Conservation (phyloP, 2,888 invertebrate species). For the Epistrophe eligans region DNA sequence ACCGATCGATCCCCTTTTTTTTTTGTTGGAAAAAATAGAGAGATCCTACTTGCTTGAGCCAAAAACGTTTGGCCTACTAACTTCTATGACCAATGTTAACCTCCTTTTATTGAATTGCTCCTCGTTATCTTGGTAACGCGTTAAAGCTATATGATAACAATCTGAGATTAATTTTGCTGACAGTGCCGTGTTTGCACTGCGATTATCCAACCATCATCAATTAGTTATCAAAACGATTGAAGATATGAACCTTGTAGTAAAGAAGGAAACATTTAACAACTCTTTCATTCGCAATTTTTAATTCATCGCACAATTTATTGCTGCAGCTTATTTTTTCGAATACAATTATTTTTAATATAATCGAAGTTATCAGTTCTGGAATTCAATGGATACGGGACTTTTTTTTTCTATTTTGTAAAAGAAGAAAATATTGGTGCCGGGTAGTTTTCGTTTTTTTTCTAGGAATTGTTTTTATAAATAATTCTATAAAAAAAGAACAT, state of each 20-base stretch:
- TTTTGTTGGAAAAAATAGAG: slow-evolving; percentile 8
- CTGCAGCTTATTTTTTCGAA: not conserved
- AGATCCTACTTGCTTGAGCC: slow-evolving; percentile 47
- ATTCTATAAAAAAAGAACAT: not conserved
- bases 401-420: not conserved
- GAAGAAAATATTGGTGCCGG: slow-evolving; percentile 25
- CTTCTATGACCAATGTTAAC: slow-evolving; percentile 46
- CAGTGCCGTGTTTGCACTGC: slow-evolving; percentile 50
- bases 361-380: slow-evolving; percentile 7
- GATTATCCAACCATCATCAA: slow-evolving; percentile 54
- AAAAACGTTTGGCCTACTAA: slow-evolving; percentile 75
- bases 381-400: not conserved
- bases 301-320: not conserved
- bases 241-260: slow-evolving; percentile 16
- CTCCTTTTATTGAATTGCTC: slow-evolving; percentile 76
- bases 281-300: slow-evolving; percentile 49
- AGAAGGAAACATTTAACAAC: slow-evolving; percentile 49
- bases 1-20: slow-evolving; percentile 10
- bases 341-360: not conserved
- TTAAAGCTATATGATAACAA: slow-evolving; percentile 55
- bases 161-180: slow-evolving; percentile 54
- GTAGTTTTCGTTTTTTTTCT: slow-evolving; percentile 1
- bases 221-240: slow-evolving; percentile 40
- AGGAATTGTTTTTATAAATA: not conserved
- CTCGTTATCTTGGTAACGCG: slow-evolving; percentile 43